These are phyloP conservation scores for Toxotes lorentzi DNA, from an alignment of 2,797 vertebrate species.

Conservation along the genomic window DNA sequence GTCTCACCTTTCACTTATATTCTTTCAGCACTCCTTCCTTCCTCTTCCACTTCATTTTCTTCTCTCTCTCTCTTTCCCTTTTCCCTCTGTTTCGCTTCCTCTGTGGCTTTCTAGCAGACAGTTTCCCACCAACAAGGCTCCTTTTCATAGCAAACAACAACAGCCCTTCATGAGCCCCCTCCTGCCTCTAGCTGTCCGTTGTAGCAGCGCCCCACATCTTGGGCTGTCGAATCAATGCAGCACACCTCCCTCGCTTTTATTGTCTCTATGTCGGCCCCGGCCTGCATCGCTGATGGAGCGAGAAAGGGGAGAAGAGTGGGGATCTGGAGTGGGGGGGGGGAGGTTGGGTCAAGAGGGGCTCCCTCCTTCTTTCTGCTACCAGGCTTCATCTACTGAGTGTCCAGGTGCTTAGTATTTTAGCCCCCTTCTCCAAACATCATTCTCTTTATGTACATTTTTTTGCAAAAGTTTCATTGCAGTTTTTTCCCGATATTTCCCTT, in stretches of 20 bases:
- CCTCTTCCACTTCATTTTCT: conserved; percentile 18
- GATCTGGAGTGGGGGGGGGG: not conserved
- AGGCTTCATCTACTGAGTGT: conserved; percentile 36
- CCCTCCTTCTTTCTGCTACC: conserved; percentile 8
- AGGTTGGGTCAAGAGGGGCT: conserved; percentile 1
- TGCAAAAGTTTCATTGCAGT: not conserved
- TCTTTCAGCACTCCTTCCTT: conserved; percentile 21
- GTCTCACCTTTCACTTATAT: conserved; percentile 18
- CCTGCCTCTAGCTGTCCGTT: conserved; percentile 44
- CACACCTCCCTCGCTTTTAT: conserved; percentile 66
- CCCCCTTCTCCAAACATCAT: conserved; percentile 5
- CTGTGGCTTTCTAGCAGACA: conserved; percentile 50
- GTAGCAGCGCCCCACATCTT: conserved; percentile 50
- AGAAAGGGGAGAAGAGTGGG: conserved; percentile 40
- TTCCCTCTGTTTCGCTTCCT: conserved; percentile 55
- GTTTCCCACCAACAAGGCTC: conserved; percentile 74
- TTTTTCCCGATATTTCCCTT: not conserved
- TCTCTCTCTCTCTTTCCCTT: conserved; percentile 9
- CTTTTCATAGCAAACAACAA: conserved; percentile 76
- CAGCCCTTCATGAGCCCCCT: conserved; percentile 21
- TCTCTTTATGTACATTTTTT: not conserved
- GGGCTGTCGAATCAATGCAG: conserved; percentile 69
- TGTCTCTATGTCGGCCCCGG: conserved; percentile 52
- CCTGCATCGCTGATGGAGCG: conserved; percentile 61
- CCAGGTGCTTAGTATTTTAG: conserved; percentile 34